These are phyloP conservation scores for Asteroscopus sphinx DNA, from an alignment of 2,888 invertebrate genomes.

Conservation along the genomic window DNA sequence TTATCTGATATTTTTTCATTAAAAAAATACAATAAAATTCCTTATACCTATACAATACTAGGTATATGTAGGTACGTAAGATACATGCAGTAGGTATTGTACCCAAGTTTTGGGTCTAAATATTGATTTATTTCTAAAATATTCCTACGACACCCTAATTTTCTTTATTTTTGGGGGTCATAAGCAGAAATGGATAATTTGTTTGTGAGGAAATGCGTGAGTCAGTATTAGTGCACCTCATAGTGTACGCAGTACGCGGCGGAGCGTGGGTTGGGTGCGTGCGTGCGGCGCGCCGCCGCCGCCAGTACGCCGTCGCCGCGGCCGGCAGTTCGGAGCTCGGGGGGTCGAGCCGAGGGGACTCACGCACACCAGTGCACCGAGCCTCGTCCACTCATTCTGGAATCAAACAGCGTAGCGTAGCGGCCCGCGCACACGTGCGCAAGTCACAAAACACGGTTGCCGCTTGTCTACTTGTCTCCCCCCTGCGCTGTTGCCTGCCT, in stretches of 20 bases:
- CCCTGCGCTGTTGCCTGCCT: constrained; percentile 65
- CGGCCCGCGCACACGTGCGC: constrained; percentile 74
- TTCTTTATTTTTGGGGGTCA: neutral
- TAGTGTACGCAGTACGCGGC: neutral
- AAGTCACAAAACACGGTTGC: constrained; percentile 69
- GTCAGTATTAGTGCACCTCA: constrained; percentile 6
- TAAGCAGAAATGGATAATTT: constrained; percentile 1
- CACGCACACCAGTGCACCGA: constrained; percentile 67
- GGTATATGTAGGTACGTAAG: too few species aligned
- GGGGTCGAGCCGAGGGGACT: constrained; percentile 63
- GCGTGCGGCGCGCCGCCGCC: constrained; percentile 26
- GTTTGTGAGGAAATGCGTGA: constrained; percentile 10
- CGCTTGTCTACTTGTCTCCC: constrained; percentile 62
- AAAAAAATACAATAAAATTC: too few species aligned
- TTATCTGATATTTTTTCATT: neutral
- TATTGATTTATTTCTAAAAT: neutral
- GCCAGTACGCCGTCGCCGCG: constrained; percentile 20
- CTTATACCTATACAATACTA: too few species aligned
- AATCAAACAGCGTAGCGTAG: constrained; percentile 64
- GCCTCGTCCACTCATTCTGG: constrained; percentile 58
- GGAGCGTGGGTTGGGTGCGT: constrained; percentile 25
- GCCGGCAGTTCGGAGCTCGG: constrained; percentile 5
- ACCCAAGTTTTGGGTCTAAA: too few species aligned
- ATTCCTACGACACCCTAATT: neutral
- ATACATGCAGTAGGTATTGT: too few species aligned